Conservation (phyloP, 2,113 vertebrate species). For the Aspidoscelis tigris region DNA sequence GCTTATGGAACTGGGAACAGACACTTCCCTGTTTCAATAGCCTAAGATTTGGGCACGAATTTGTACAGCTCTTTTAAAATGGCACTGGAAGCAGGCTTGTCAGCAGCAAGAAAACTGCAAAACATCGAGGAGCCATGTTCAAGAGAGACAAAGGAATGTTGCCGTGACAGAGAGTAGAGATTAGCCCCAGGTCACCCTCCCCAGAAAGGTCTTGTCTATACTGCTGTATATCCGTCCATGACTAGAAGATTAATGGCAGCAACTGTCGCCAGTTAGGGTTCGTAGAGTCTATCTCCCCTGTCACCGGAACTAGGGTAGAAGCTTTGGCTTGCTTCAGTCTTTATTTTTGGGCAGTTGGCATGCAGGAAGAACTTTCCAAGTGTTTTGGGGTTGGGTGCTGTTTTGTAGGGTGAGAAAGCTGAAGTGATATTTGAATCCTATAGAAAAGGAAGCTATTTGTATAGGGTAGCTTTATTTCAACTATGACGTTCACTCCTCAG, state of each 20-base stretch:
- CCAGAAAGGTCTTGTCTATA: conserved; percentile 45
- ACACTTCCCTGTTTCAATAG: background rate
- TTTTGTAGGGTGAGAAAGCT: background rate
- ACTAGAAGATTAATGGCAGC: conserved; percentile 26
- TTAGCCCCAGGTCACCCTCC: conserved; percentile 48
- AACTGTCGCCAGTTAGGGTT: conserved; percentile 1
- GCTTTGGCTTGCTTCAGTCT: background rate
- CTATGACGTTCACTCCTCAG: background rate
- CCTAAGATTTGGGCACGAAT: conserved; percentile 11
- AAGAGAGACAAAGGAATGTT: conserved; percentile 2
- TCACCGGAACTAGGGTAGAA: background rate
- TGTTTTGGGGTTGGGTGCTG: background rate
- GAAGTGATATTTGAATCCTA: background rate
- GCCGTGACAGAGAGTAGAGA: conserved; percentile 35
- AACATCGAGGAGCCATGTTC: background rate
- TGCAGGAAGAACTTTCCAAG: background rate
- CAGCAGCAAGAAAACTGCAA: conserved; percentile 15
- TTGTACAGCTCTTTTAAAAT: conserved; percentile 26
- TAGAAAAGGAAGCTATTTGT: background rate
- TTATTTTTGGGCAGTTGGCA: background rate
- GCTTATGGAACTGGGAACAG: background rate
- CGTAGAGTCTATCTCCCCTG: background rate
- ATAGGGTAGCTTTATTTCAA: background rate
- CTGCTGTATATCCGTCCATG: conserved; percentile 20
- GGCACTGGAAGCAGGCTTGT: conserved; percentile 11